Evolutionary conservation across 2,797 vertebrate species (phyloP).

Genomic region (Tragopan temminckii): DNA sequence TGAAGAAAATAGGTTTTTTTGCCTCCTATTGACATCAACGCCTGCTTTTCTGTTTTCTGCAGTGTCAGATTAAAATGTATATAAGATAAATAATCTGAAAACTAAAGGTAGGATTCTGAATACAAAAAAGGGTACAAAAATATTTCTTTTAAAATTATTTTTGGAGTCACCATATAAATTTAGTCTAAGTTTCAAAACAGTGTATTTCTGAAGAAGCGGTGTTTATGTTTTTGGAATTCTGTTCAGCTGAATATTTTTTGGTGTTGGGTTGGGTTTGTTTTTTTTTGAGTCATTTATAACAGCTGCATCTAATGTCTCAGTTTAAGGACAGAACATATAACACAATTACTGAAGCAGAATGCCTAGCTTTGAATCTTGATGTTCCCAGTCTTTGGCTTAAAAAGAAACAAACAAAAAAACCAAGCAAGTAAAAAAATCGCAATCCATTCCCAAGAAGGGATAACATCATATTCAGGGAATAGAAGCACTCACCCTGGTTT

Average conservation of each 20-base stretch:
- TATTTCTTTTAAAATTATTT: neutral
- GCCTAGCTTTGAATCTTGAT: neutral
- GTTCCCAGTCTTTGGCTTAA: neutral
- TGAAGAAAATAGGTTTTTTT: neutral
- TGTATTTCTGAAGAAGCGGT: neutral
- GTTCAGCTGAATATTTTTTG: neutral
- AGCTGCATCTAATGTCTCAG: neutral
- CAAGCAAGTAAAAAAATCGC: conserved; percentile 10
- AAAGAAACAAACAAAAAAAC: neutral
- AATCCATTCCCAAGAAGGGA: conserved; percentile 32
- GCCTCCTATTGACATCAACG: neutral
- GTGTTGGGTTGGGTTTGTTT: neutral
- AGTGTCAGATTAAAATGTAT: no score
- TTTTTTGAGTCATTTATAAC: neutral
- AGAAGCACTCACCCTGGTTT: conserved; percentile 92
- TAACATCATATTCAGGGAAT: conserved; percentile 41
- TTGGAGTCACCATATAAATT: neutral
- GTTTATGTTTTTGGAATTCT: neutral
- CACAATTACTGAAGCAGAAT: neutral
- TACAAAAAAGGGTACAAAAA: neutral
- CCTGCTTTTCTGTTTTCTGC: no score
- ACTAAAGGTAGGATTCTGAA: neutral
- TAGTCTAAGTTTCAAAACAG: neutral
- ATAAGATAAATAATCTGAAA: neutral
- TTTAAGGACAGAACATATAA: neutral